Evolutionary conservation across 2,797 vertebrate genomes (phyloP).

Genomic region (Lacerta agilis): DNA sequence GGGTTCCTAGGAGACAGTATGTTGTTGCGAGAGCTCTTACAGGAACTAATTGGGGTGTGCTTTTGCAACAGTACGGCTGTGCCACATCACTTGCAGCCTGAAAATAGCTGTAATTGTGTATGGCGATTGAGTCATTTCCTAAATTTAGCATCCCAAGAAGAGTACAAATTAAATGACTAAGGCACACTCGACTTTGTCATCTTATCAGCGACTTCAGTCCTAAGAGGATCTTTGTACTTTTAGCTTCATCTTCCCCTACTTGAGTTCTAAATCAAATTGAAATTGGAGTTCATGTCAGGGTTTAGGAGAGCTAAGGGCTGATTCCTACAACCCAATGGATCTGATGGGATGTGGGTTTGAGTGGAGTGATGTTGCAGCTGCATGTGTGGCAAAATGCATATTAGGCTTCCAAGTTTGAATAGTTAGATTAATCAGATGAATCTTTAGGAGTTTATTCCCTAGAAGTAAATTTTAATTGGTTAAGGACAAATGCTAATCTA

Average conservation of each 20-base stretch:
- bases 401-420: neutral
- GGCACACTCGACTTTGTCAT: conserved; percentile 74
- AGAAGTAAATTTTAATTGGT: neutral
- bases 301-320: conserved; percentile 41
- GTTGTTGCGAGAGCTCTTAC: conserved; percentile 72
- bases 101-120: conserved; percentile 82
- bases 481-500: neutral
- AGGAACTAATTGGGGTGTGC: conserved; percentile 79
- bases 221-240: conserved; percentile 66
- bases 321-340: neutral
- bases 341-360: neutral
- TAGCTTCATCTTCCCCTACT: conserved; percentile 54
- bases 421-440: neutral
- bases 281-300: conserved; percentile 39
- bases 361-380: neutral
- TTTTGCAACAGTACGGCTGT: conserved; percentile 74
- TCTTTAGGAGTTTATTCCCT: neutral
- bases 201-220: conserved; percentile 68
- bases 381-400: neutral
- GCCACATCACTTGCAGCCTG: conserved; percentile 76
- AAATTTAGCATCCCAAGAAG: conserved; percentile 77
- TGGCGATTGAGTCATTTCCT: conserved; percentile 79
- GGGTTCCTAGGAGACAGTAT: conserved; percentile 76
- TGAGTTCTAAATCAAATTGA: conserved; percentile 57
- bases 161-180: conserved; percentile 77